phyloP scores from a whole-genome alignment of 2,113 vertebrate genomes.

The Myotis lucifugus region DNA sequence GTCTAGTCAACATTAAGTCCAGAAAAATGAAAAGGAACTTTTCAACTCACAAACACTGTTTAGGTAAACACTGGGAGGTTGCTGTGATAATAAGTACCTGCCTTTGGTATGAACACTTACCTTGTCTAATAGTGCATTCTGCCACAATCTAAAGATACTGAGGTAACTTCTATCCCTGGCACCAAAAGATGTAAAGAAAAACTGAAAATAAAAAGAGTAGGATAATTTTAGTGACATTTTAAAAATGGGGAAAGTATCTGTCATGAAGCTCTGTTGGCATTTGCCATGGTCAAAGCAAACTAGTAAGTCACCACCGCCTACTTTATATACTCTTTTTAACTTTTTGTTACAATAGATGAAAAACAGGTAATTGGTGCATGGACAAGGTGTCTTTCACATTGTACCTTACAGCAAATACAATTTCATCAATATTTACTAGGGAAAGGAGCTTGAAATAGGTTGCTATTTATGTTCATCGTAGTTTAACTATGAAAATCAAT shows the following conservation, averaged over 20 bases:
- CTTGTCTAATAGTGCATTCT: constrained; percentile 93
- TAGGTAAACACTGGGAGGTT: neutral
- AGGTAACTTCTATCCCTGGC: constrained; percentile 94
- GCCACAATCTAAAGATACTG: constrained; percentile 94
- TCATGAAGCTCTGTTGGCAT: neutral
- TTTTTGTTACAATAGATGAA: neutral
- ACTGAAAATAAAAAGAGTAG: constrained; percentile 82
- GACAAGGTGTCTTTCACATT: neutral
- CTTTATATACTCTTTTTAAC: neutral
- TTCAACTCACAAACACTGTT: neutral
- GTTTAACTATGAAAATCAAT: constrained; percentile 39
- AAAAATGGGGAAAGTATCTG: neutral
- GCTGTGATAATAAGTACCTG: neutral
- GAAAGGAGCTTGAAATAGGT: constrained; percentile 8
- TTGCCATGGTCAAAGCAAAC: neutral
- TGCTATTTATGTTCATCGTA: constrained; percentile 15
- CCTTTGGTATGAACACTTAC: constrained; percentile 80
- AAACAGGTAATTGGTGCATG: neutral
- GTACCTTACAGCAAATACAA: neutral
- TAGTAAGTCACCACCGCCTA: neutral
- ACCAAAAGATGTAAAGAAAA: constrained; percentile 95
- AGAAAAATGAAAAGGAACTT: constrained; percentile 20
- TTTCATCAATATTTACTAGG: constrained; percentile 11
- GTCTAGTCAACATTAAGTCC: constrained; percentile 3
- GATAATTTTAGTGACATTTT: constrained; percentile 27